Conservation (phyloP, 2,113 vertebrate species). For the Heteronetta atricapilla region DNA sequence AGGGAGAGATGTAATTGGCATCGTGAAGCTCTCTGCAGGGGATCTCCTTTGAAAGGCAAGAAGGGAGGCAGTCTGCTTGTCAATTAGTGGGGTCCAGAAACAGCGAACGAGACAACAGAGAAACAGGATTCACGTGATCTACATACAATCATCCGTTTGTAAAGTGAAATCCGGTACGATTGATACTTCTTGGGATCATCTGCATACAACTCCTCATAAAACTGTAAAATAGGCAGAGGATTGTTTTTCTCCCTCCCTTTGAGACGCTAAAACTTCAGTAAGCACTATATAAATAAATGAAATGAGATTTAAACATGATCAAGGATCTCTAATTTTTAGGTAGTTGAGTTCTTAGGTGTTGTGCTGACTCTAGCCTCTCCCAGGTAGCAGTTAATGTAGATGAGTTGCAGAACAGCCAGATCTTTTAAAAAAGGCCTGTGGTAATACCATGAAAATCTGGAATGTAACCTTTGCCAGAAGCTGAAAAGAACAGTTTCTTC, state of each 20-base stretch:
- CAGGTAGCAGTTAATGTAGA: neutral
- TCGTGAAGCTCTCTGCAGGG: constrained; percentile 56
- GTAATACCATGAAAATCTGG: neutral
- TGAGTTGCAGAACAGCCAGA: neutral
- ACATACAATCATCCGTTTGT: constrained; percentile 99
- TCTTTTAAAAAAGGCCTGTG: neutral
- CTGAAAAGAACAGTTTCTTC: neutral
- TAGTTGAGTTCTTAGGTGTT: neutral
- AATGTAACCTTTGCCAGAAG: neutral
- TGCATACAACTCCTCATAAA: constrained; percentile 94
- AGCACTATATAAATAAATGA: constrained; percentile 20
- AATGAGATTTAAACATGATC: constrained; percentile 30
- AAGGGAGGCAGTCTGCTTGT: constrained; percentile 69
- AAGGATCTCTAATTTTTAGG: neutral
- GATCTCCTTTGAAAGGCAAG: constrained; percentile 50
- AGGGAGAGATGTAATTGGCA: constrained; percentile 71
- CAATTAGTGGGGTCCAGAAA: constrained; percentile 78
- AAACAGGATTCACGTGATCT: constrained; percentile 63
- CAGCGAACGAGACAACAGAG: constrained; percentile 56
- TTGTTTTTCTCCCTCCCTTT: constrained; percentile 60
- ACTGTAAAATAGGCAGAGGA: constrained; percentile 85
- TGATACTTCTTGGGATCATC: constrained; percentile 93
- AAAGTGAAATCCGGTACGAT: constrained; percentile 92
- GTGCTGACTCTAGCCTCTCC: neutral
- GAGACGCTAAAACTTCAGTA: constrained; percentile 14